Base-by-base conservation (phyloP, 1,140 invertebrate species). In the Gonatopus flavifemur region DNA sequence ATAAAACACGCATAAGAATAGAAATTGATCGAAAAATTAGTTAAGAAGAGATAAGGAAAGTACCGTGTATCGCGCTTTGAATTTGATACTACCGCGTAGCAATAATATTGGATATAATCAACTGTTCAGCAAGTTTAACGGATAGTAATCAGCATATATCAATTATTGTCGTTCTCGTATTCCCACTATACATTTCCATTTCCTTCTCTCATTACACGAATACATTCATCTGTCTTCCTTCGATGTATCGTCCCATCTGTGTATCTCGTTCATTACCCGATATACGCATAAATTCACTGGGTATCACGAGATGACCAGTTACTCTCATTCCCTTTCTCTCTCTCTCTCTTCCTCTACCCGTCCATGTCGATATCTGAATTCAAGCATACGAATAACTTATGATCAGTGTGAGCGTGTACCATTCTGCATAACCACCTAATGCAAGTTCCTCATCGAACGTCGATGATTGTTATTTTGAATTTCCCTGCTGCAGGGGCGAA, bases 91-190 rank as follows among this genome's bases (percentile, higher is more conserved):
- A n/a, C 28, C 22, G 13, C 30, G 48, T 13, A 43, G 18, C 32
- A 3, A 21, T 8, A 55, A 55, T 57, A 20, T 16, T 42, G 33
- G 51, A 42, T 60, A 66, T 68, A 69, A 70, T 69, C 61, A 69
- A 68, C 60, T 58, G 42, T 56, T 64, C 53, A 38, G 60, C 53
- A 58, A 54, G 47, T 59, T 58, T 52, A 65, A 52, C 61, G 57
- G 62, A 64, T 62, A 55, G 60, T 55, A 56, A 59, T 60, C 64
- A 48, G 60, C 62, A 63, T 62, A 64, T 66, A 70, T 70, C 69
- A 69, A 70, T 69, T 66, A 70, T 63, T 52, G 57, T 52, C 30
- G 57, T 47, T 53, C 53, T 58, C 55, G 57, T 49, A 45, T 36
- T 48, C 45, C 50, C 57, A 25, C 49, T 52, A 52, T 51, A 65